phyloP scores from a whole-genome alignment of 2,797 vertebrate species.

The Gambusia yucatana region DNA sequence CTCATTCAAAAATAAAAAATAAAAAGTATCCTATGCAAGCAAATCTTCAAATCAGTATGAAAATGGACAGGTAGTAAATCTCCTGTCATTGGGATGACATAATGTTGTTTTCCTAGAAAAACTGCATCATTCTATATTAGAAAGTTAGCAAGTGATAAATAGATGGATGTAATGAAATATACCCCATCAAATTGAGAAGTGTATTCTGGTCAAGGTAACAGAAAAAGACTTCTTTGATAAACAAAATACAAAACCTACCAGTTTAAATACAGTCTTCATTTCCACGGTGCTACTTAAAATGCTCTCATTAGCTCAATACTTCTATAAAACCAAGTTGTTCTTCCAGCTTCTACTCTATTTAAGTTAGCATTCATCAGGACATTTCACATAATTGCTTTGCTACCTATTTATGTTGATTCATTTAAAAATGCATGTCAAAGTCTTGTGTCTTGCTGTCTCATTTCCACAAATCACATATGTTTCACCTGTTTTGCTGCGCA shows the following conservation, averaged over 20 bases:
- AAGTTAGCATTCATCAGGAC: constrained; percentile 8
- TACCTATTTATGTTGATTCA: constrained; percentile 8
- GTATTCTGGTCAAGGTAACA: neutral
- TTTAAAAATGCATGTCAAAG: constrained; percentile 48
- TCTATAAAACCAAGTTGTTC: constrained; percentile 25
- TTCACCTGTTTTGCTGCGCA: constrained; percentile 53
- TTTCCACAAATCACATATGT: constrained; percentile 47
- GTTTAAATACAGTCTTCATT: neutral
- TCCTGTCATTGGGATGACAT: neutral
- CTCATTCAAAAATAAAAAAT: neutral
- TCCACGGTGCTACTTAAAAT: neutral
- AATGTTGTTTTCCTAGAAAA: neutral
- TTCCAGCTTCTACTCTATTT: neutral
- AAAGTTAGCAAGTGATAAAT: neutral
- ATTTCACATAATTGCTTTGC: constrained; percentile 10
- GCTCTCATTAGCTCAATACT: neutral
- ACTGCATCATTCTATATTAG: neutral
- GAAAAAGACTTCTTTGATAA: neutral
- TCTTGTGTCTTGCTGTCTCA: constrained; percentile 46
- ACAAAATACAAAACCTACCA: neutral
- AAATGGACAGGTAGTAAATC: neutral
- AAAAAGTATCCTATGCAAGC: neutral
- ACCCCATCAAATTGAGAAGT: neutral
- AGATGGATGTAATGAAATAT: neutral
- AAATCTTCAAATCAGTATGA: neutral